These are phyloP conservation scores for Ptilonorhynchus violaceus DNA, from an alignment of 2,113 vertebrate species.

Conservation along the genomic window DNA sequence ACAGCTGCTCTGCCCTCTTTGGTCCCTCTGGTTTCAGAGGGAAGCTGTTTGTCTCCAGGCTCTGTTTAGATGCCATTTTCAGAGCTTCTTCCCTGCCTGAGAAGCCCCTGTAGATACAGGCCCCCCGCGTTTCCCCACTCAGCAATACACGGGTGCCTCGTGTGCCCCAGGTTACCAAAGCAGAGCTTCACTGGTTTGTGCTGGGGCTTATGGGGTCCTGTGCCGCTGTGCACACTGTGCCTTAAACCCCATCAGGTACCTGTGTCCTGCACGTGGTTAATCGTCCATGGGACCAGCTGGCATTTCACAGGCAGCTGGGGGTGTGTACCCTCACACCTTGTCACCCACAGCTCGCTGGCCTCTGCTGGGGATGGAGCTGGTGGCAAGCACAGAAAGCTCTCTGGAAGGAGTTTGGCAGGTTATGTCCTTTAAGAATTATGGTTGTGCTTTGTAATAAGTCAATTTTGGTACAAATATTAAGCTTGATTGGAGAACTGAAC, in stretches of 20 bases:
- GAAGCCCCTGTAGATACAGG: background rate
- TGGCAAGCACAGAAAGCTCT: background rate
- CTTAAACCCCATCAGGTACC: background rate
- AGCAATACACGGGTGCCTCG: rapidly evolving
- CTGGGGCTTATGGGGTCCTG: background rate
- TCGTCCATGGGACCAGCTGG: rapidly evolving
- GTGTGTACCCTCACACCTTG: background rate
- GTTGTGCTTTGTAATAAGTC: background rate
- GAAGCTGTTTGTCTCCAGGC: background rate
- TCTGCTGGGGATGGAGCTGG: background rate
- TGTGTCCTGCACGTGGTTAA: rapidly evolving
- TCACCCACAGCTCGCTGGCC: rapidly evolving
- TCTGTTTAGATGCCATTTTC: background rate
- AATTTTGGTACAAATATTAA: background rate
- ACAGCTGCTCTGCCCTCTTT: background rate
- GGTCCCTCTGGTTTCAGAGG: background rate
- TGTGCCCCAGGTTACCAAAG: background rate
- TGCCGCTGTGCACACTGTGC: background rate
- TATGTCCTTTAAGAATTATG: background rate
- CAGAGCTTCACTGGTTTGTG: background rate
- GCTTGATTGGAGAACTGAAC: background rate
- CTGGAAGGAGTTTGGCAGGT: background rate
- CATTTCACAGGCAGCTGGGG: background rate
- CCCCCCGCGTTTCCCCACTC: background rate
- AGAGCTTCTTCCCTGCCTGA: background rate